Conservation (phyloP, 2,113 vertebrate genomes). For the Datnioides undecimradiatus region DNA sequence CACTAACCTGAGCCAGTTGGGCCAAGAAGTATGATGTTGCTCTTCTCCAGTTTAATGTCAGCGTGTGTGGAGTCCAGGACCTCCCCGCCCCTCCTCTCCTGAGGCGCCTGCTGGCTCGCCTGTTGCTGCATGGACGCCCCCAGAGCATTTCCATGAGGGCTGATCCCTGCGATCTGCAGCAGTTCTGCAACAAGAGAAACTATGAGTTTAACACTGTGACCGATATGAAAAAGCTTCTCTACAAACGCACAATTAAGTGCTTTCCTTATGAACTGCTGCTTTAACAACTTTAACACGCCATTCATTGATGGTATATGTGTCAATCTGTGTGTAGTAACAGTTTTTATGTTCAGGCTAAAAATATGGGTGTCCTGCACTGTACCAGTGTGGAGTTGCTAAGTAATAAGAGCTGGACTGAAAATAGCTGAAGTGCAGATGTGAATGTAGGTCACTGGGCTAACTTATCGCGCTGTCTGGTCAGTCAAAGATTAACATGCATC, state of each 20-base stretch:
- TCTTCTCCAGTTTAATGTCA: conserved; percentile 99
- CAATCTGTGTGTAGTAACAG: conserved; percentile 16
- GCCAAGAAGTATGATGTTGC: conserved; percentile 97
- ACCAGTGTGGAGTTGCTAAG: conserved; percentile 42
- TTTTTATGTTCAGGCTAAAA: conserved; percentile 52
- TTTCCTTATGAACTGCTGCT: neutral
- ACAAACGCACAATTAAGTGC: neutral
- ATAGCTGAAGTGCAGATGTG: conserved; percentile 47
- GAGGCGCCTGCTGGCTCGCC: conserved; percentile 92
- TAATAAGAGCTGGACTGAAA: conserved; percentile 34
- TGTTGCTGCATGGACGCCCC: conserved; percentile 97
- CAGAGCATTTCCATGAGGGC: conserved; percentile 94
- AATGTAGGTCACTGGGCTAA: conserved; percentile 67
- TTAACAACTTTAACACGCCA: neutral
- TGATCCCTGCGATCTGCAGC: conserved; percentile 98
- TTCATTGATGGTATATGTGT: neutral
- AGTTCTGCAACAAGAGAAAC: conserved; percentile 85
- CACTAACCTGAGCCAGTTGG: conserved; percentile 95
- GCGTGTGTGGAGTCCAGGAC: conserved; percentile 92
- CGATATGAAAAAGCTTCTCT: neutral
- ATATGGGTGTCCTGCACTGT: conserved; percentile 19
- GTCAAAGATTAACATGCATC: conserved; percentile 1
- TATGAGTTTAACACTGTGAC: neutral
- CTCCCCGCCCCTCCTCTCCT: conserved; percentile 94
- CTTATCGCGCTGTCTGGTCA: conserved; percentile 19